Base-by-base conservation (phyloP, 2,113 vertebrate genomes). In the Physeter macrocephalus region DNA sequence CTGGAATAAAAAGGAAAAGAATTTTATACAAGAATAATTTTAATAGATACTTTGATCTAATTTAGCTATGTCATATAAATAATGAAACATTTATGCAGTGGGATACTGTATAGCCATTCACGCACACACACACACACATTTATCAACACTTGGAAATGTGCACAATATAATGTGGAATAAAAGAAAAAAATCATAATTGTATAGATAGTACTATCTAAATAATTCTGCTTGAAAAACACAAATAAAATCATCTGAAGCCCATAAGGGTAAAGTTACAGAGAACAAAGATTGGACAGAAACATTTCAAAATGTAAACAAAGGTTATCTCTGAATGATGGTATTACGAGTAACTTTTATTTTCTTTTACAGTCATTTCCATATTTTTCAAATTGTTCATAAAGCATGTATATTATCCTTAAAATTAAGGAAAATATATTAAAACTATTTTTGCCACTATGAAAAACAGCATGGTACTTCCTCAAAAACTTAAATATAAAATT, bases 341-440 rank as follows among this genome's bases (percentile, higher is more conserved):
- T 57, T 43, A 72, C 34, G 21, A 93, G 17, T 72, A 72, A 87
- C 43, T 84, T 82, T 61, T 67, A 80, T 85, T 96, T 89, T 95
- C 54, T 81, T 82, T 57, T 94, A 59, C 2, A 78, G 31, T 83
- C 4, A 72, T 83, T 93, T 94, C 39, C 66, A 0, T 66, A 57
- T 71, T 94, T 94, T 88, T 64, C 64, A 88, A 94, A 81, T 39
- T 62, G 54, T 92, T 36, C 20, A 74, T 66, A 95, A 83, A 77
- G 20, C 1, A 84, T 43, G 46, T 72, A 21, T 31, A 43, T 21
- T 72, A 74, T 36, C 20, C 46, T 95, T 81, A 78, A 72, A 95
- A 59, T 59, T 43, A 64, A n/a, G 64, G 29, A 93, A 69, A 80
- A 86, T 3, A 64, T 67, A 34, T 36, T 62, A 25, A 59, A 72